Evolutionary conservation across 30 jellyfish, hydroid and myxozoan species (phyloP).

Genomic region (Aurelia sp.): DNA sequence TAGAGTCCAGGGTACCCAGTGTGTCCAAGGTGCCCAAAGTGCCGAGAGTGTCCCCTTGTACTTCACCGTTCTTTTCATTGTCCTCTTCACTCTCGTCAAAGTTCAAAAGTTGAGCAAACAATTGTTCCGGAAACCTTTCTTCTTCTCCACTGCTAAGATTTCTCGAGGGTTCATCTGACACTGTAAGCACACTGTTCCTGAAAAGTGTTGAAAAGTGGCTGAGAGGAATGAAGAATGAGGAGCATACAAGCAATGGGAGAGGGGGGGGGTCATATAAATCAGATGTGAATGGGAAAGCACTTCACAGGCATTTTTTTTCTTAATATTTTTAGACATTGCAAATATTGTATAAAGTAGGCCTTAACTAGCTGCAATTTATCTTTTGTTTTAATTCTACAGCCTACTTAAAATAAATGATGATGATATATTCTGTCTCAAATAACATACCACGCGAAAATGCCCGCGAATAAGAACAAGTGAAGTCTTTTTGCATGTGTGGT

Average conservation of each 20-base stretch:
- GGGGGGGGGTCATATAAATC: not conserved
- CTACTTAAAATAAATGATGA: no score
- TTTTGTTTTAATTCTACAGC: no score
- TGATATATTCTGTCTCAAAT: no score
- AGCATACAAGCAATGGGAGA: not conserved
- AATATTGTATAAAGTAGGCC: no score
- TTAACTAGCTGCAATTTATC: no score
- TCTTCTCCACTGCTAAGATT: slow-evolving; percentile 24
- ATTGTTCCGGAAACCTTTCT: slow-evolving; percentile 64
- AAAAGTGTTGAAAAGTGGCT: not conserved
- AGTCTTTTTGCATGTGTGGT: no score
- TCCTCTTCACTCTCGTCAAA: slow-evolving; percentile 65
- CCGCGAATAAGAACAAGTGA: no score
- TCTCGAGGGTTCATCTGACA: slow-evolving; percentile 37
- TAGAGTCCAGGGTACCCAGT: slow-evolving; percentile 25
- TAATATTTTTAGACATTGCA: no score
- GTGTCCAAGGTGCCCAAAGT: no score
- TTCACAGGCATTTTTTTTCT: no score
- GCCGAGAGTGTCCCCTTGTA: not conserved
- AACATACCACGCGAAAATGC: no score
- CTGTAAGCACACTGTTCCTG: slow-evolving; percentile 43
- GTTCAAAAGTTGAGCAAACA: slow-evolving; percentile 53
- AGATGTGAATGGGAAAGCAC: no score
- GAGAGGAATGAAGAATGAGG: not conserved
- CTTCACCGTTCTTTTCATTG: slow-evolving; percentile 13